Evolutionary conservation across 2,888 invertebrate species (phyloP).

Genomic region (Corbicula japonica): DNA sequence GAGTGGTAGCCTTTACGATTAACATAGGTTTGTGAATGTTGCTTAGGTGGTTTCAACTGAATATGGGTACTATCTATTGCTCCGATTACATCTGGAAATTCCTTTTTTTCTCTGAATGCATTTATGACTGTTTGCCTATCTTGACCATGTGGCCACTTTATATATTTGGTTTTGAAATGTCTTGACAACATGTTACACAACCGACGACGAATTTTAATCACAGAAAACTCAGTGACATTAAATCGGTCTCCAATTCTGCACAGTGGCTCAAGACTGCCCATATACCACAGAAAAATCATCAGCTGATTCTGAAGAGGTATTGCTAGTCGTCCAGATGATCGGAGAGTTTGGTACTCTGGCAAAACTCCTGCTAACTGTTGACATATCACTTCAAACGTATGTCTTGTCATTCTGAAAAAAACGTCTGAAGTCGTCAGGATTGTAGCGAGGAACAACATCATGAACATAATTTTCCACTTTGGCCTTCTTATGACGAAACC

Average conservation of each 20-base stretch:
- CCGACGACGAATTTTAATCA: conserved; percentile 2
- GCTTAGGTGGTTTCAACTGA: not conserved
- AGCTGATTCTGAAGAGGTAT: not conserved
- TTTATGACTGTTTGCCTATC: not conserved
- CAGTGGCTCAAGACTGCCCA: not conserved
- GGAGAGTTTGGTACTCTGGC: not conserved
- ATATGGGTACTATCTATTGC: conserved; percentile 13
- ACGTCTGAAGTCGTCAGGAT: not conserved
- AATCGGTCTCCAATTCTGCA: not conserved
- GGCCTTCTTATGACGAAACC: not conserved
- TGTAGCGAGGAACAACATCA: not conserved
- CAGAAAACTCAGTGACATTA: conserved; percentile 7
- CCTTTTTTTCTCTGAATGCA: not conserved
- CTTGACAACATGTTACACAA: conserved; percentile 8
- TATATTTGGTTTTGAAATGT: conserved; percentile 14
- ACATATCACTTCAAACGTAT: not conserved
- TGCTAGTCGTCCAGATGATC: not conserved
- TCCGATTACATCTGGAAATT: conserved; percentile 1
- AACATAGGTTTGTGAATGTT: conserved; percentile 6
- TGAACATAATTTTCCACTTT: not conserved
- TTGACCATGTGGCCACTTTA: conserved; percentile 1
- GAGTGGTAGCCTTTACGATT: conserved; percentile 9
- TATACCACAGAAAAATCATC: not conserved
- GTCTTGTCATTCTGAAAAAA: not conserved
- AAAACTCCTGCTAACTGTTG: not conserved